phyloP scores from a whole-genome alignment of 1,140 invertebrate species.

The Zaprionus kolodkinae region DNA sequence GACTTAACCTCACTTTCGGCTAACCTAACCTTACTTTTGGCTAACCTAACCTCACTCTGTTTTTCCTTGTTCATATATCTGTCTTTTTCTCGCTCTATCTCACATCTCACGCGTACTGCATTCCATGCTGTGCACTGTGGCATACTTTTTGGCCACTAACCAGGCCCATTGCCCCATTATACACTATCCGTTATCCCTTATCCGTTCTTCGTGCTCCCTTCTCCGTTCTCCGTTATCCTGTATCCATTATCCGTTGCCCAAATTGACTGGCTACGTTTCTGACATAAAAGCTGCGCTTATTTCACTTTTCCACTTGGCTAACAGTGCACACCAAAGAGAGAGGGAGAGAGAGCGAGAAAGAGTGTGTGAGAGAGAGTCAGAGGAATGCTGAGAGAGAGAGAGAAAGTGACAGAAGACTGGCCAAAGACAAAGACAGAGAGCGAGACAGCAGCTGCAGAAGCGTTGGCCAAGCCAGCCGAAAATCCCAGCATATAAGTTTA shows the following conservation, averaged over 20 bases:
- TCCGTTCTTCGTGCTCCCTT: slow-evolving; percentile 24
- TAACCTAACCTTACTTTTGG: too few relatives aligned
- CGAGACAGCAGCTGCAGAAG: slow-evolving; percentile 6
- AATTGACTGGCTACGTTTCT: slow-evolving; percentile 46
- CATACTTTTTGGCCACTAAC: slow-evolving; percentile 22
- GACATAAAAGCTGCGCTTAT: slow-evolving; percentile 64
- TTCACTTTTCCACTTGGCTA: slow-evolving; percentile 65
- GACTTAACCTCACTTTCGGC: too few relatives aligned
- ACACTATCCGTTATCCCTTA: slow-evolving; percentile 25
- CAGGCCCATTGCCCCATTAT: slow-evolving; percentile 24
- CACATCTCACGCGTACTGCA: neutral
- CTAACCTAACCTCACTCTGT: too few relatives aligned
- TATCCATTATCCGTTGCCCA: slow-evolving; percentile 43
- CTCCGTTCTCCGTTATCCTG: neutral
- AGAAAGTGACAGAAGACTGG: neutral
- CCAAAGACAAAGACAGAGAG: neutral
- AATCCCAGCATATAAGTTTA: slow-evolving; percentile 70
- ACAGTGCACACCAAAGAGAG: slow-evolving; percentile 37
- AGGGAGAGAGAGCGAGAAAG: slow-evolving; percentile 2
- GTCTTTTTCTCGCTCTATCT: neutral
- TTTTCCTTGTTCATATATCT: neutral
- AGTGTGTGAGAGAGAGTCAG: neutral
- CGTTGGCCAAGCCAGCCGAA: slow-evolving; percentile 45
- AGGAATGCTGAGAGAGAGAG: too few relatives aligned
- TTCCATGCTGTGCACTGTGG: slow-evolving; percentile 9